Percentiles rank a stretch among this genome's conserved stretches.
phyloP scores from a whole-genome alignment of 2,113 vertebrate species.

The Ginglymostoma cirratum region DNA sequence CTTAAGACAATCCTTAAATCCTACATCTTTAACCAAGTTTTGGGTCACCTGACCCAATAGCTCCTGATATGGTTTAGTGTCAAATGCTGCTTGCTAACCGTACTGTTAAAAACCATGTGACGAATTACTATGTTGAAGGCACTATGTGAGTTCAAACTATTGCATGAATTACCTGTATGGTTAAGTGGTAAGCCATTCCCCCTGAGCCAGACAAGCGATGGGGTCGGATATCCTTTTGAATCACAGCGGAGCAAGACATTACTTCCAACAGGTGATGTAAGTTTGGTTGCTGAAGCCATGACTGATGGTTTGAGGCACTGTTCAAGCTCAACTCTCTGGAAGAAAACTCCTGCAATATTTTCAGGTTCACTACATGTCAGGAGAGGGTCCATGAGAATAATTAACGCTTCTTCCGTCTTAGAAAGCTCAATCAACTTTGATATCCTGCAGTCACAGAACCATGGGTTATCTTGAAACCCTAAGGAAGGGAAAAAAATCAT shows the following conservation, averaged over 20 bases:
- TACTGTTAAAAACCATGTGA: neutral
- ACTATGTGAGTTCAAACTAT: neutral
- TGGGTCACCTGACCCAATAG: neutral
- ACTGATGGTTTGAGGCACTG: constrained; percentile 82
- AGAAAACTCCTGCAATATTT: constrained; percentile 70
- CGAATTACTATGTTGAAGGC: neutral
- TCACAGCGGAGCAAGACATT: constrained; percentile 90
- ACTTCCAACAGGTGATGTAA: constrained; percentile 78
- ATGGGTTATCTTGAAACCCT: constrained; percentile 95
- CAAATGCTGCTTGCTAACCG: neutral
- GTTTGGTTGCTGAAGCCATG: constrained; percentile 89
- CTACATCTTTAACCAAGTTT: neutral
- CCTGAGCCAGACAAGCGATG: constrained; percentile 72
- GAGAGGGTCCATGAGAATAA: constrained; percentile 76
- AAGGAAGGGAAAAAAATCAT: neutral
- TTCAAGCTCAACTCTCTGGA: constrained; percentile 80
- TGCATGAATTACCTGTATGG: constrained; percentile 70
- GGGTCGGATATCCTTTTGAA: constrained; percentile 78
- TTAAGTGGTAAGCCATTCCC: constrained; percentile 62
- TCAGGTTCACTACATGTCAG: constrained; percentile 78
- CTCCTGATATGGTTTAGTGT: neutral
- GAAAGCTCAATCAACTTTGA: constrained; percentile 85
- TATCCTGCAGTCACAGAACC: constrained; percentile 90
- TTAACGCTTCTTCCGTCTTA: constrained; percentile 59
- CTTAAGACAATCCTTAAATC: neutral